A percentile compares a stretch with the other conserved stretches of the same genome.
Evolutionary conservation across 2,797 vertebrate genomes (phyloP).

Genomic region (Amphiprion clarkii): DNA sequence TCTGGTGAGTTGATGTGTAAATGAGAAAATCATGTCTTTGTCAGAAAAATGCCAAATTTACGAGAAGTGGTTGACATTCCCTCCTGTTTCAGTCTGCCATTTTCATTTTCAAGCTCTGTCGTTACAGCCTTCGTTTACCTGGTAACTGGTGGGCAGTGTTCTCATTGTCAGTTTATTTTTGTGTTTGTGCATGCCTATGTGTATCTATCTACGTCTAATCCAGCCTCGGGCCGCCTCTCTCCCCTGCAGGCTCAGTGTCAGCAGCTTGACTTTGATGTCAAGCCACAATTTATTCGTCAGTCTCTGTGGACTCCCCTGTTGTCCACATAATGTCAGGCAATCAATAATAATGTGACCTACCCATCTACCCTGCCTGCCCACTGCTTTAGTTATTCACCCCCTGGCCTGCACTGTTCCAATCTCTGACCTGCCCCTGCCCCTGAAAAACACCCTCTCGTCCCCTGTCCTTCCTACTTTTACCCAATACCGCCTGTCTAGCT

Average conservation of each 20-base stretch:
- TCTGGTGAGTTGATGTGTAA: conserved; percentile 70
- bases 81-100: conserved; percentile 34
- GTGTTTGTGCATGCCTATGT: conserved; percentile 40
- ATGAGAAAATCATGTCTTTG: conserved; percentile 56
- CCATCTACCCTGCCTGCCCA: conserved; percentile 62
- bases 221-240: conserved; percentile 68
- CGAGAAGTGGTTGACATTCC: conserved; percentile 52
- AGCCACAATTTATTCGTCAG: conserved; percentile 77
- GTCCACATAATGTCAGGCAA: conserved; percentile 78
- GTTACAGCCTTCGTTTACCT: conserved; percentile 42
- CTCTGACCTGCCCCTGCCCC: conserved; percentile 66
- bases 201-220: conserved; percentile 69
- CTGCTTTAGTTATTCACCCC: conserved; percentile 73
- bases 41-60: conserved; percentile 53
- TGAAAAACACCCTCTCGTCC: conserved; percentile 28
- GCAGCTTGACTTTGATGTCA: conserved; percentile 78
- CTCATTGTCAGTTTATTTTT: conserved; percentile 64
- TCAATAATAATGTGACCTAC: conserved; percentile 80
- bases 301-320: conserved; percentile 68
- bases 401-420: conserved; percentile 65
- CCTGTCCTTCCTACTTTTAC: conserved; percentile 49
- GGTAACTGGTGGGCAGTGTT: conserved; percentile 48
- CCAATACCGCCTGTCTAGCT: conserved; percentile 70
- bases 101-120: conserved; percentile 48
- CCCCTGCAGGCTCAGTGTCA: conserved; percentile 78